Evolutionary conservation across 2,888 invertebrate genomes (phyloP), one percentile per base, ranked within the genome.

Genomic region (Calephelis perditalis): DNA sequence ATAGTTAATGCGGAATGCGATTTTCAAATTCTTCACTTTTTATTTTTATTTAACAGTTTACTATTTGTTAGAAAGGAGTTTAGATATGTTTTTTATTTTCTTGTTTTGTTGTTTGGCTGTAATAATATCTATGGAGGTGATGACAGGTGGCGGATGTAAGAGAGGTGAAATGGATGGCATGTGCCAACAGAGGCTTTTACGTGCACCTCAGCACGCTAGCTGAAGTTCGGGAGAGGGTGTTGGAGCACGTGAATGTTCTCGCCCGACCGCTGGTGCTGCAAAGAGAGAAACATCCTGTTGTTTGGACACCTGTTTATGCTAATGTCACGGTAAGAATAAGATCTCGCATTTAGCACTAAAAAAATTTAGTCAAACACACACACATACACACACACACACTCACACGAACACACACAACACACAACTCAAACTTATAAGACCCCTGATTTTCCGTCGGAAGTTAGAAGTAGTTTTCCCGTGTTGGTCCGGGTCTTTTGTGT

Each of bases 91-190:
- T 55, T 43, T 57, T 56, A 56, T 58, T 15, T n/a, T 62, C 43
- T 44, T 45, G 3, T 61, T 58, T 57, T 40, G 15, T 37, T 10
- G 26, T 26, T 26, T 26, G 57, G 60, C 58, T 63, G 60, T 62
- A 63, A 69, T 74, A 72, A 78, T 73, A 76, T 74, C 63, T 75
- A 44, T 65, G 62, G 67, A 73, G 71, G 68, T 67, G 65, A 66
- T 63, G 70, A 56, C 72, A 83, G 90, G 96, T 96, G 63, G 95
- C 97, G 44, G 99, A 99, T 84, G 96, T 97, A 58, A 92, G 96
- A 68, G 97, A 98, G 78, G 96, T 98, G 67, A 96, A 97, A 78
- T 98, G 97, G 97, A 99, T 99, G 98, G 99, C 99, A 58, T 99
- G 99, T 84, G 96, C 96, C 36, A 99, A 99, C 85, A 95, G 97